A percentile compares a stretch with the other conserved stretches of the same genome.
Conservation (phyloP, 2,888 invertebrate genomes). For the Therioaphis trifolii region DNA sequence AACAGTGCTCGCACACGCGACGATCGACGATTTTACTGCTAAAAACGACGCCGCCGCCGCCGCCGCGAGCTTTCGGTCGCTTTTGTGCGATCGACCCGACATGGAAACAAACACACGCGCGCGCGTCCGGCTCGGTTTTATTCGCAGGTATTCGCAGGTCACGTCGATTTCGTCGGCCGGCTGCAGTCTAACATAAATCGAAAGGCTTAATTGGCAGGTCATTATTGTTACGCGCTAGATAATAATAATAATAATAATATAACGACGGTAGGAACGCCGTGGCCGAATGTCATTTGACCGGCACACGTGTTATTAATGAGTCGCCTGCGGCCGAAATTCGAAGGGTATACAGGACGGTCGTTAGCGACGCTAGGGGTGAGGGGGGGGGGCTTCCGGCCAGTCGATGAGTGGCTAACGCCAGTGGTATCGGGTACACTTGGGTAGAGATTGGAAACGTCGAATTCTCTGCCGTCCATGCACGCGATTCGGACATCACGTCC, state of each 20-base stretch:
- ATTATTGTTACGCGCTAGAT: background rate
- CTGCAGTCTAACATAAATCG: background rate
- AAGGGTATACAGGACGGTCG: no score
- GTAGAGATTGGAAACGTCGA: background rate
- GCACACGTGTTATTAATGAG: slow-evolving; percentile 36
- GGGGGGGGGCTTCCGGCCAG: no score
- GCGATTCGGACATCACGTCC: background rate
- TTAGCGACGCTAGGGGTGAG: no score
- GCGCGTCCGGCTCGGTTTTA: no score
- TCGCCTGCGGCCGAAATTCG: background rate
- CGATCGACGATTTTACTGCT: no score
- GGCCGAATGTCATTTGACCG: slow-evolving; percentile 38
- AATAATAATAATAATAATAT: no score
- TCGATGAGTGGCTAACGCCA: background rate
- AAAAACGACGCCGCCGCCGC: no score
- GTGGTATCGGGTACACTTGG: background rate
- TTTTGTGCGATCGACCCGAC: no score
- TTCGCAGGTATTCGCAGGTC: no score
- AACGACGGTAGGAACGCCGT: background rate
- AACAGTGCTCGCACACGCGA: no score
- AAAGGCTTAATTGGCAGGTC: slow-evolving; percentile 47
- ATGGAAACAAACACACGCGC: no score
- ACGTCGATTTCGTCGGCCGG: background rate
- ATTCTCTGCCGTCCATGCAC: background rate
- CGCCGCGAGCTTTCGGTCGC: no score